Evolutionary conservation across 2,888 invertebrate species (phyloP).

Genomic region (Trypoxylon attenuatum): DNA sequence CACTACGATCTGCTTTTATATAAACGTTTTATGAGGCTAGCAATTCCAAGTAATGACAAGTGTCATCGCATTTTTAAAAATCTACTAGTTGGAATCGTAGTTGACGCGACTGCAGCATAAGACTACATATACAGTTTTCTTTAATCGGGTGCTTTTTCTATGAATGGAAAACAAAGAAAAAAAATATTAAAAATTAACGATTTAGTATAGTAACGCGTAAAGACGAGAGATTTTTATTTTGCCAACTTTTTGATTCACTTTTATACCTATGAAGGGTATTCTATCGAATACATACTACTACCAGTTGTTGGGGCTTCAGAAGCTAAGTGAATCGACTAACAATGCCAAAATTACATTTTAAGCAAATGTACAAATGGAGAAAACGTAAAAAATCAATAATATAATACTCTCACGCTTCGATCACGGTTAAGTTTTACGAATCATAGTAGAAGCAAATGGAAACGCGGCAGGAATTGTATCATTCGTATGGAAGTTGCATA

Average conservation of each 20-base stretch:
- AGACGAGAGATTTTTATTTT: constrained; percentile 9
- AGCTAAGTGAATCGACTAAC: constrained; percentile 10
- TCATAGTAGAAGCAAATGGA: not conserved
- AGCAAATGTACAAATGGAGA: not conserved
- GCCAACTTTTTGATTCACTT: constrained; percentile 5
- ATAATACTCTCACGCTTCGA: constrained; percentile 11
- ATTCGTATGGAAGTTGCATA: constrained; percentile 8
- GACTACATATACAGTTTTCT: not conserved
- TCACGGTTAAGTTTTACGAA: constrained; percentile 7
- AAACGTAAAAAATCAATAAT: constrained; percentile 11
- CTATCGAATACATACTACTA: constrained; percentile 7
- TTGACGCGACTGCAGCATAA: constrained; percentile 8
- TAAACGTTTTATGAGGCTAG: constrained; percentile 30
- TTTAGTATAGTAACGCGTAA: not conserved
- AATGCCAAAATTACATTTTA: constrained; percentile 5
- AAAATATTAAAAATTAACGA: constrained; percentile 6
- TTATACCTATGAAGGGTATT: constrained; percentile 5
- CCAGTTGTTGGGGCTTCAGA: constrained; percentile 11
- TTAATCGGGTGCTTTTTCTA: constrained; percentile 2
- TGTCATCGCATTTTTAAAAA: constrained; percentile 12
- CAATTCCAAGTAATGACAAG: constrained; percentile 29
- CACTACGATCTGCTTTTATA: constrained; percentile 23
- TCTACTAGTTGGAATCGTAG: constrained; percentile 2
- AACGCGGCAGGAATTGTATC: constrained; percentile 21
- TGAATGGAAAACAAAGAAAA: not conserved